A percentile compares a stretch with the other conserved stretches of the same genome.
Evolutionary conservation across 2,797 vertebrate genomes (phyloP).

Genomic region (Megaceryle alcyon): DNA sequence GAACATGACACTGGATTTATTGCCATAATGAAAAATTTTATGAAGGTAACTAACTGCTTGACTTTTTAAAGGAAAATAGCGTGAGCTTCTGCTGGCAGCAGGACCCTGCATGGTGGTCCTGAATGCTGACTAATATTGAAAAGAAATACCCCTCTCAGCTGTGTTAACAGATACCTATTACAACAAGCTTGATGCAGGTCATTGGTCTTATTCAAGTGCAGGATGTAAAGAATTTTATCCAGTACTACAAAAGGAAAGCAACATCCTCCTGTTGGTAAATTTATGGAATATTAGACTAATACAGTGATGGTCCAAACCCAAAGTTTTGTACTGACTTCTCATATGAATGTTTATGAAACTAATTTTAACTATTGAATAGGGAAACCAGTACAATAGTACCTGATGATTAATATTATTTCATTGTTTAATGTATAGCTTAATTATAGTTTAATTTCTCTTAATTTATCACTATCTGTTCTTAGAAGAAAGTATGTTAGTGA

Average conservation of each 20-base stretch:
- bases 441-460: neutral
- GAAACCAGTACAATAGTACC: neutral
- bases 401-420: neutral
- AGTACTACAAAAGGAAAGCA: neutral
- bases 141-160: neutral
- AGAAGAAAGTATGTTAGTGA: neutral
- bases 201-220: neutral
- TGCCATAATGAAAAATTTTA: conserved; percentile 17
- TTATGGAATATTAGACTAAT: neutral
- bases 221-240: neutral
- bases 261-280: neutral
- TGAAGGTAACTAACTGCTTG: neutral
- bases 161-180: neutral
- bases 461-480: neutral
- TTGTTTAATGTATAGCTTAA: neutral
- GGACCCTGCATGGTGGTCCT: neutral
- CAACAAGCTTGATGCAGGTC: neutral
- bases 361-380: neutral
- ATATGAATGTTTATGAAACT: neutral
- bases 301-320: neutral
- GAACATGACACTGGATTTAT: neutral
- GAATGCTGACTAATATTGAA: neutral
- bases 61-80: neutral
- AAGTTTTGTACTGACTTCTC: neutral
- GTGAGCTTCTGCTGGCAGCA: conserved; percentile 15